Percentiles rank a stretch among this genome's conserved stretches.
These are phyloP conservation scores for Verasper variegatus DNA, from an alignment of 2,113 vertebrate species.

Conservation along the genomic window DNA sequence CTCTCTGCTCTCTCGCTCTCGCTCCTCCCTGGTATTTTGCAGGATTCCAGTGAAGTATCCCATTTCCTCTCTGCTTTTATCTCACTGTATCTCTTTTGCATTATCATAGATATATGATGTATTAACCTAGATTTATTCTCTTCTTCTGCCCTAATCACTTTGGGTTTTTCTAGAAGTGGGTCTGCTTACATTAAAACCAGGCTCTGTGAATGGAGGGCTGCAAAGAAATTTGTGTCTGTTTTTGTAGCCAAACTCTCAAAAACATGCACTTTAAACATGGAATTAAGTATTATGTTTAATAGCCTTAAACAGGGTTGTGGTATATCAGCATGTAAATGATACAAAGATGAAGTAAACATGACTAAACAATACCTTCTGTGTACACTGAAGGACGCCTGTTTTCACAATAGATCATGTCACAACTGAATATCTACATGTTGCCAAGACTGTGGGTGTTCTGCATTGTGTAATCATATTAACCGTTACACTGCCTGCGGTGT, in stretches of 20 bases:
- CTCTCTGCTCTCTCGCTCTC: neutral
- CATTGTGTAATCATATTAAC: constrained; percentile 45
- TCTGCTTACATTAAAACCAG: constrained; percentile 6
- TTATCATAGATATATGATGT: constrained; percentile 34
- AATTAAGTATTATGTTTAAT: neutral
- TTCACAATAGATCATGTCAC: neutral
- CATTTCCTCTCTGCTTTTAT: constrained; percentile 45
- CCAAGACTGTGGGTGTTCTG: constrained; percentile 32
- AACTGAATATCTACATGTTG: neutral
- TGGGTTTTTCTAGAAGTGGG: constrained; percentile 3
- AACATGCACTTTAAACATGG: neutral
- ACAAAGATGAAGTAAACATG: neutral
- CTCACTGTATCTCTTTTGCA: constrained; percentile 37
- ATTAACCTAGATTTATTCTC: constrained; percentile 35
- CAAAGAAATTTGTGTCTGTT: neutral
- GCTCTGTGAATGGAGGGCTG: neutral
- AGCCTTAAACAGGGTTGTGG: neutral
- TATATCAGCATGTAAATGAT: neutral
- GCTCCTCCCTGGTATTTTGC: constrained; percentile 3
- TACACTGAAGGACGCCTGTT: neutral
- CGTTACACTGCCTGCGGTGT: constrained; percentile 29
- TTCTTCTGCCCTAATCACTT: neutral
- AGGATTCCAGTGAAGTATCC: neutral
- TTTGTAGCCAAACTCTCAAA: neutral
- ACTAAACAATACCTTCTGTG: neutral